These are phyloP conservation scores for Drosophila neocordata DNA, from an alignment of 1,140 invertebrate species.

Conservation along the genomic window DNA sequence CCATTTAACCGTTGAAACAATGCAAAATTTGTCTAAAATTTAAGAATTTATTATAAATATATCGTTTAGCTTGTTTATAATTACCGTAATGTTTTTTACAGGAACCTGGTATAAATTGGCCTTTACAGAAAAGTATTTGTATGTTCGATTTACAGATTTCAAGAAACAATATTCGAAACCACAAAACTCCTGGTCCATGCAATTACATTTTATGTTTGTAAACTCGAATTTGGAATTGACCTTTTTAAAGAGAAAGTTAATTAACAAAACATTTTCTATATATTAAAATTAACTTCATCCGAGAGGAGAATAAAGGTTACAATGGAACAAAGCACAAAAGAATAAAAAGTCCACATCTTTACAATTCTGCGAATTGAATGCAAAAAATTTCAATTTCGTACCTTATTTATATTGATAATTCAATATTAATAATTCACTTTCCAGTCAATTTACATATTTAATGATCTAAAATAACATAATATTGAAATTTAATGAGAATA, in stretches of 20 bases:
- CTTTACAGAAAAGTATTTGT: neutral
- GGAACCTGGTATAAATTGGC: neutral
- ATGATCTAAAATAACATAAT: too few relatives aligned
- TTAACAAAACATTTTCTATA: too few relatives aligned
- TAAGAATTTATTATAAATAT: neutral
- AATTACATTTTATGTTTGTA: constrained; percentile 1
- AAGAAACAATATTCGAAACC: neutral
- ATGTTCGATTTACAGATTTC: neutral
- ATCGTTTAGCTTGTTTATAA: neutral
- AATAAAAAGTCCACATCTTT: neutral
- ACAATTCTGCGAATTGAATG: neutral
- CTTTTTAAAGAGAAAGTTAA: neutral
- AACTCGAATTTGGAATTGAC: neutral
- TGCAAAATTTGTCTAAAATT: neutral
- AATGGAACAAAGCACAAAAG: neutral
- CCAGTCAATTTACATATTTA: neutral
- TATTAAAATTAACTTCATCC: too few relatives aligned
- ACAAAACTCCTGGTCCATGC: neutral
- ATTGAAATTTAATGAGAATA: too few relatives aligned
- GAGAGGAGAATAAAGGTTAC: neutral
- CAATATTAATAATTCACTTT: neutral
- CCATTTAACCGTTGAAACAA: neutral
- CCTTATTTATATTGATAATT: too few relatives aligned
- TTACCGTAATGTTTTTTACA: neutral
- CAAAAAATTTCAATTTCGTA: neutral